A percentile compares a stretch with the other conserved stretches of the same genome.
Evolutionary conservation across 2,888 invertebrate species (phyloP).

Genomic region (Rhagium mordax): DNA sequence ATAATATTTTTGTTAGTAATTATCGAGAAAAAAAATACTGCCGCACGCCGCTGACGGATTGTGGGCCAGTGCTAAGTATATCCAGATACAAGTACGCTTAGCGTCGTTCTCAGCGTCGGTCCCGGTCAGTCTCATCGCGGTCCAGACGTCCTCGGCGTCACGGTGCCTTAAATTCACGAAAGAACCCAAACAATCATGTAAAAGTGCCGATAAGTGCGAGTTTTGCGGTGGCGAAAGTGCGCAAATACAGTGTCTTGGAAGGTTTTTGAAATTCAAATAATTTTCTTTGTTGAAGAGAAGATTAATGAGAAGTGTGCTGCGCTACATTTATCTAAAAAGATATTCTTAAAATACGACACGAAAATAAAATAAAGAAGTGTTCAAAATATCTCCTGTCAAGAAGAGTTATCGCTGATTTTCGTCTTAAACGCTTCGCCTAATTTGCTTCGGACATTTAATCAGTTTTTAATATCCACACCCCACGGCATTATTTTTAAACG

Average conservation of each 20-base stretch:
- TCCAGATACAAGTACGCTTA: conserved; percentile 55
- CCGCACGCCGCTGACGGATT: conserved; percentile 24
- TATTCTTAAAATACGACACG: conserved; percentile 24
- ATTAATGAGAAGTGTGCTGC: conserved; percentile 2
- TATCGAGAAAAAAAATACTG: neutral
- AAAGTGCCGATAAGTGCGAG: conserved; percentile 20
- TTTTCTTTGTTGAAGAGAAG: neutral
- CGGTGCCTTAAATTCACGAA: conserved; percentile 5
- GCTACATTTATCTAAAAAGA: conserved; percentile 6
- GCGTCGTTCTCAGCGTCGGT: conserved; percentile 52
- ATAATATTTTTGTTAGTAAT: neutral
- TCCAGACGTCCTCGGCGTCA: conserved; percentile 54
- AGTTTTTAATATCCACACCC: neutral
- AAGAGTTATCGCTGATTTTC: neutral
- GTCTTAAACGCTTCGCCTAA: neutral
- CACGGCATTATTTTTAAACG: neutral
- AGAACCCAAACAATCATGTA: conserved; percentile 34
- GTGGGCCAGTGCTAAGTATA: conserved; percentile 58
- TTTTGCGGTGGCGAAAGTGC: conserved; percentile 17
- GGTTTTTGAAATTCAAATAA: neutral
- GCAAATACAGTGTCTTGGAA: neutral
- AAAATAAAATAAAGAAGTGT: conserved; percentile 20
- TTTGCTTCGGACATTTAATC: neutral
- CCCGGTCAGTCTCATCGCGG: conserved; percentile 63
- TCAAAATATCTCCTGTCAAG: conserved; percentile 13